Evolutionary conservation across 2,113 vertebrate genomes (phyloP).

Genomic region (Corythaixoides concolor): DNA sequence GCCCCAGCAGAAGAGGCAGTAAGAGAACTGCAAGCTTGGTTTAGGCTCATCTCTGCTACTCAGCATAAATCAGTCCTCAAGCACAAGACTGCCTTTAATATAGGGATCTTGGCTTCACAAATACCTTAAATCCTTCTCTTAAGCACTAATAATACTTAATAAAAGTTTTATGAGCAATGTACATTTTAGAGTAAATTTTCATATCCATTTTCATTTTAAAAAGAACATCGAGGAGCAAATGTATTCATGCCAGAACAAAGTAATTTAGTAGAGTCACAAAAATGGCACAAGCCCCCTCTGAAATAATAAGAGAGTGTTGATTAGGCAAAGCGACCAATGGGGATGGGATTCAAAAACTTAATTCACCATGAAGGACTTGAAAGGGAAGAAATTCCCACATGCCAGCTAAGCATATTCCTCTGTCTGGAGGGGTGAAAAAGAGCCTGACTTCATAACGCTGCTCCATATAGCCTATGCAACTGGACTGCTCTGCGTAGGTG

Average conservation of each 20-base stretch:
- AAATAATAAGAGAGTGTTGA: slow-evolving; percentile 11
- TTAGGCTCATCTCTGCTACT: not conserved
- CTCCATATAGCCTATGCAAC: not conserved
- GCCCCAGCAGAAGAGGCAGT: not conserved
- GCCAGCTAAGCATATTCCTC: not conserved
- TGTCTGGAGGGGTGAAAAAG: not conserved
- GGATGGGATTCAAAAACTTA: slow-evolving; percentile 61
- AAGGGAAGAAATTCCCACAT: slow-evolving; percentile 29
- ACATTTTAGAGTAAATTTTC: slow-evolving; percentile 69
- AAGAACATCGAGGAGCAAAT: slow-evolving; percentile 56
- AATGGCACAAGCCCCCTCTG: not conserved
- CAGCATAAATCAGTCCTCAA: slow-evolving; percentile 17
- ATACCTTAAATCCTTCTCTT: slow-evolving; percentile 64
- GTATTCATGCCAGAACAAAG: slow-evolving; percentile 52
- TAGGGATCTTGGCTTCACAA: slow-evolving; percentile 54
- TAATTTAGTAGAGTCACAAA: slow-evolving; percentile 65
- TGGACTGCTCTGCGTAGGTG: accelerated
- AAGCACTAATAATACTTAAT: slow-evolving; percentile 67
- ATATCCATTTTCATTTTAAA: slow-evolving; percentile 62
- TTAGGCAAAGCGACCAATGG: slow-evolving; percentile 46
- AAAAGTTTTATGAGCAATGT: slow-evolving; percentile 68
- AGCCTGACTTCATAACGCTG: not conserved
- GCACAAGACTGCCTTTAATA: not conserved
- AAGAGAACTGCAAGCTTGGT: not conserved
- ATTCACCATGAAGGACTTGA: slow-evolving; percentile 69